Base-by-base conservation (phyloP, 2,797 vertebrate species). In the Amazona ochrocephala region DNA sequence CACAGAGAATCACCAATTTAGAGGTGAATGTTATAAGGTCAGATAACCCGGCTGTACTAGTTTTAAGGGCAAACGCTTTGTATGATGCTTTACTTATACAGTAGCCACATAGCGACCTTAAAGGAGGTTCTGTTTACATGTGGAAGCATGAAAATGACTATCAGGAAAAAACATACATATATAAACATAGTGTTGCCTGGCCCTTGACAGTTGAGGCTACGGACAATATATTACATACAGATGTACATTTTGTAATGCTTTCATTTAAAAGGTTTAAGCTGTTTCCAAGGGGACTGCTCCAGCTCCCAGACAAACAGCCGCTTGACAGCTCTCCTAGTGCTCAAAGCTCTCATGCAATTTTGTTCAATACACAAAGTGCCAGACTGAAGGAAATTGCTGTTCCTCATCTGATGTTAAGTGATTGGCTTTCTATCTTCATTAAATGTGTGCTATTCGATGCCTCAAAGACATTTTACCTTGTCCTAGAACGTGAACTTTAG, bases 361-460 rank as follows among this genome's bases (percentile, higher is more conserved):
- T 97, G 89, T 92, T 97, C 94, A 96, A 96, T 97, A 95, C 96
- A 96, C 96, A 96, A 96, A 95, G 81, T 95, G 94, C 95, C 94
- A 96, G 95, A 95, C 91, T 91, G 95, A 96, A 96, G 96, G 96
- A 97, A 97, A 97, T 96, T 93, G 93, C 97, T 87, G 93, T 96
- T 94, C 93, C 95, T 95, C 90, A 91, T 95, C 94, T 94, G 89
- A 96, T 93, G 97, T 94, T 97, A 97, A 97, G 95, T 96, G 97
- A 97, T 96, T 96, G 95, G 95, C 95, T 97, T 97, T 97, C 95
- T 95, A 89, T 95, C 95, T 95, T 96, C 95, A 96, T 97, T 97
- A 97, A 96, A 95, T 87, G 93, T 91, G 85, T 90, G 96, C 92
- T 96, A 83, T 84, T 94, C 87, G 21, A 95, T 92, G 94, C 87